Evolutionary conservation across 2,797 vertebrate species (phyloP).

Genomic region (Chelon auratus): DNA sequence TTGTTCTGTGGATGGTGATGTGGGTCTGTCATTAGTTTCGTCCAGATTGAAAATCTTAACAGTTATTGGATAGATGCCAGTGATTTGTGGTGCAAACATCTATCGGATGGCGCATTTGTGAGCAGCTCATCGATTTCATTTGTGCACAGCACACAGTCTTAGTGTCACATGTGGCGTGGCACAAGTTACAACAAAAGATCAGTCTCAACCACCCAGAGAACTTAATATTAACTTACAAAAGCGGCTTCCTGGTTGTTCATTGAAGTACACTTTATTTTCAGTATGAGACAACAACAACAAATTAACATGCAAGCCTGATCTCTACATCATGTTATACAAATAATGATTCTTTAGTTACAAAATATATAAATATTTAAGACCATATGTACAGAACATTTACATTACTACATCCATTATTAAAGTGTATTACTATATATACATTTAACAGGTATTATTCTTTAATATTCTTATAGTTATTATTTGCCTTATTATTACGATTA

Average conservation of each 20-base stretch:
- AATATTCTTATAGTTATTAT: slow-evolving; percentile 73
- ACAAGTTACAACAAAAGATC: background rate
- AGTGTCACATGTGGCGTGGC: no score
- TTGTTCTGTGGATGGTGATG: background rate
- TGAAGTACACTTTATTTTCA: slow-evolving; percentile 87
- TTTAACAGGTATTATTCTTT: slow-evolving; percentile 81
- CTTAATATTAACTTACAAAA: slow-evolving; percentile 31
- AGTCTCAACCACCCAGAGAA: slow-evolving; percentile 13
- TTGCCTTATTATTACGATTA: slow-evolving; percentile 70
- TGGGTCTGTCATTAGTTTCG: background rate
- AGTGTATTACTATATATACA: slow-evolving; percentile 86
- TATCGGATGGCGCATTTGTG: background rate
- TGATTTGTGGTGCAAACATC: background rate
- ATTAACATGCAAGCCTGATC: slow-evolving; percentile 86
- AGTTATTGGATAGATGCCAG: background rate
- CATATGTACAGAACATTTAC: slow-evolving; percentile 89
- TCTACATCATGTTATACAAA: slow-evolving; percentile 88
- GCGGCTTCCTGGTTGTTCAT: slow-evolving; percentile 67
- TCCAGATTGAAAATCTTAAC: background rate
- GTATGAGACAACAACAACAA: slow-evolving; percentile 85
- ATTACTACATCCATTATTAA: slow-evolving; percentile 93
- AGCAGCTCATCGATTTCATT: background rate
- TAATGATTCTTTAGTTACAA: slow-evolving; percentile 89
- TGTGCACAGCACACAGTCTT: no score
- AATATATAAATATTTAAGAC: slow-evolving; percentile 91